A percentile compares a stretch with the other conserved stretches of the same genome.
These are phyloP conservation scores for Mormyrops attenuatus DNA, from an alignment of 2,797 vertebrate species.

Conservation along the genomic window DNA sequence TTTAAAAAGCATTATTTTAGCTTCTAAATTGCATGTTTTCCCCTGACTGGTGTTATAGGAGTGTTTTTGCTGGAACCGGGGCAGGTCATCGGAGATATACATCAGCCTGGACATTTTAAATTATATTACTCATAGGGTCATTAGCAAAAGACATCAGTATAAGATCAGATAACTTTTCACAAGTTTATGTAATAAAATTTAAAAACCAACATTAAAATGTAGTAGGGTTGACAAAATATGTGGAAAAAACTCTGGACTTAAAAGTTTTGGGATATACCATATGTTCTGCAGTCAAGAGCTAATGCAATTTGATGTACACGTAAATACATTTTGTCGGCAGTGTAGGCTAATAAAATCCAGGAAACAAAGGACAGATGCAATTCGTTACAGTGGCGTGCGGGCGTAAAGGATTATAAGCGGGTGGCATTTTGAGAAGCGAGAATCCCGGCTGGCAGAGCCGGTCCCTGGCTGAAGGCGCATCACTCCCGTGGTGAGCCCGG, in stretches of 20 bases:
- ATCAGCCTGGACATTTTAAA: slow-evolving; percentile 7
- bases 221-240: not conserved
- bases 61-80: slow-evolving; percentile 12
- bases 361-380: not conserved
- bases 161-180: not conserved
- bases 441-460: not conserved
- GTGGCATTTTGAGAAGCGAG: not conserved
- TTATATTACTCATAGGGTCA: not conserved
- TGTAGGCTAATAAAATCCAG: not conserved
- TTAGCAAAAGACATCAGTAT: not conserved
- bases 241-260: not conserved
- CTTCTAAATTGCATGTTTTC: not conserved
- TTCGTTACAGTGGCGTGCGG: not conserved
- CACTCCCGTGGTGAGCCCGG: not conserved
- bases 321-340: not conserved
- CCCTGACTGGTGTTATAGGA: not conserved
- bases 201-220: not conserved
- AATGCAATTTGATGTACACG: not conserved
- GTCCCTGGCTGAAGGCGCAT: not conserved
- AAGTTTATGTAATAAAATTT: not conserved
- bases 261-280: not conserved
- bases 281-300: not conserved
- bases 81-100: slow-evolving; percentile 1
- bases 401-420: not conserved
- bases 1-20: not conserved